Percentiles rank a stretch among this genome's conserved stretches.
phyloP scores from a whole-genome alignment of 2,888 invertebrate genomes.

The Liopterus haemorrhoidalis region DNA sequence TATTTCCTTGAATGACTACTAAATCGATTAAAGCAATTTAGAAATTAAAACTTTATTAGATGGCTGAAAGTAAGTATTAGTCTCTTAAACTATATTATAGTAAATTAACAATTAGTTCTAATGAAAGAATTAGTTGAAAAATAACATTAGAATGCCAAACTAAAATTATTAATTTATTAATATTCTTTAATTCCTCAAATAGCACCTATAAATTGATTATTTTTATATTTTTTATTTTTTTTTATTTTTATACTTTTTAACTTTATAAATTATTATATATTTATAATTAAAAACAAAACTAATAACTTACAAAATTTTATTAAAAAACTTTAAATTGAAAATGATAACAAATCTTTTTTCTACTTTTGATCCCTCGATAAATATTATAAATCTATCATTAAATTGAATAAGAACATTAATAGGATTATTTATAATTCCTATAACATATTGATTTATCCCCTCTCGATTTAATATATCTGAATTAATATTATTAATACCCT shows the following conservation, averaged over 20 bases:
- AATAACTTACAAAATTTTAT: conserved; percentile 37
- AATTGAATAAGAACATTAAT: conserved; percentile 57
- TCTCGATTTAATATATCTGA: conserved; percentile 50
- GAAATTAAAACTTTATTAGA: conserved; percentile 52
- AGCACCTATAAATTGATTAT: conserved; percentile 55
- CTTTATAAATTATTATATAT: conserved; percentile 51
- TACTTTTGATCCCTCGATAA: conserved; percentile 59
- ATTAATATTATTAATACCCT: conserved; percentile 47
- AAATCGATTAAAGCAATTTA: too few species aligned
- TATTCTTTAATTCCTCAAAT: conserved; percentile 66
- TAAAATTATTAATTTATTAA: conserved; percentile 54
- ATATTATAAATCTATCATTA: conserved; percentile 48
- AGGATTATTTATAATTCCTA: conserved; percentile 50
- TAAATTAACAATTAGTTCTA: conserved; percentile 59
- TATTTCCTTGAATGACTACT: conserved; percentile 55
- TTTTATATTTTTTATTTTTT: conserved; percentile 43
- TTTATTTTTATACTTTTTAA: conserved; percentile 49
- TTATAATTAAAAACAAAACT: conserved; percentile 38
- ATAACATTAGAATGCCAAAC: conserved; percentile 63
- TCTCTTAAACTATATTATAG: conserved; percentile 65
- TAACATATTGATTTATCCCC: conserved; percentile 51
- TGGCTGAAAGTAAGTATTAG: conserved; percentile 65
- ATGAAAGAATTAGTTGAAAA: conserved; percentile 52
- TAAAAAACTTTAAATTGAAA: conserved; percentile 47
- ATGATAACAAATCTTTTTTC: conserved; percentile 65